These are phyloP conservation scores for Morinoia aosen DNA, from an alignment of 2,888 invertebrate species.

Conservation along the genomic window DNA sequence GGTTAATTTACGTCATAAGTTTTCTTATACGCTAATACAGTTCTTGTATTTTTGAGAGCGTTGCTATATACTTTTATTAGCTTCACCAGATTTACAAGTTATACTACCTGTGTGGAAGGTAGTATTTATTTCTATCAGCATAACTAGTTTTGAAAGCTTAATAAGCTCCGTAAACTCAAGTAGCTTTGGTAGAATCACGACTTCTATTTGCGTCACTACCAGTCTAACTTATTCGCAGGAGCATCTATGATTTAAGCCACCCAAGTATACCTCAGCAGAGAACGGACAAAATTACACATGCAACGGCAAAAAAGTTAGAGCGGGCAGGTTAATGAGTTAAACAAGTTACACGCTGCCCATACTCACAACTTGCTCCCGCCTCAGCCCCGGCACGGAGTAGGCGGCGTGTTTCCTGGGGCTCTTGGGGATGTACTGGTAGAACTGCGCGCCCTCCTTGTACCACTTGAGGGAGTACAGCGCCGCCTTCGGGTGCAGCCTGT, in stretches of 20 bases:
- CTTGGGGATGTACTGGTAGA: conserved; percentile 65
- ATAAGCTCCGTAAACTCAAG: too few relatives aligned
- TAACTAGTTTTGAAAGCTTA: too few relatives aligned
- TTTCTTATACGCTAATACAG: too few relatives aligned
- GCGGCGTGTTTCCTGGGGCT: conserved; percentile 42
- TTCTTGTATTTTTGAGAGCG: too few relatives aligned
- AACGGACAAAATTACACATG: neutral
- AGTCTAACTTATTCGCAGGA: too few relatives aligned
- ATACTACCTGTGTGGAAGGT: too few relatives aligned
- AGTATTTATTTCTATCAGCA: too few relatives aligned
- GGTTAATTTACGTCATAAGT: too few relatives aligned
- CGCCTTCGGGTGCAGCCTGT: conserved; percentile 56
- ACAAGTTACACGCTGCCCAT: neutral
- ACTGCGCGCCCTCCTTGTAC: conserved; percentile 65
- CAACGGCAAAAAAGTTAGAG: neutral
- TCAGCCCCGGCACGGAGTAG: conserved; percentile 60
- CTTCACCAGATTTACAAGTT: too few relatives aligned
- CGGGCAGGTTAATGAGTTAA: neutral
- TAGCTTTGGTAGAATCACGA: too few relatives aligned
- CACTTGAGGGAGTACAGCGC: conserved; percentile 63
- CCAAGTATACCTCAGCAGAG: neutral
- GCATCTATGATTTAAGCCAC: neutral
- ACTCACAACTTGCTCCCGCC: conserved; percentile 62
- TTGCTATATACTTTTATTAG: too few relatives aligned
- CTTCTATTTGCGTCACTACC: too few relatives aligned